These are phyloP conservation scores for Eurytoma adleriae DNA, from an alignment of 2,888 invertebrate species.

Conservation along the genomic window DNA sequence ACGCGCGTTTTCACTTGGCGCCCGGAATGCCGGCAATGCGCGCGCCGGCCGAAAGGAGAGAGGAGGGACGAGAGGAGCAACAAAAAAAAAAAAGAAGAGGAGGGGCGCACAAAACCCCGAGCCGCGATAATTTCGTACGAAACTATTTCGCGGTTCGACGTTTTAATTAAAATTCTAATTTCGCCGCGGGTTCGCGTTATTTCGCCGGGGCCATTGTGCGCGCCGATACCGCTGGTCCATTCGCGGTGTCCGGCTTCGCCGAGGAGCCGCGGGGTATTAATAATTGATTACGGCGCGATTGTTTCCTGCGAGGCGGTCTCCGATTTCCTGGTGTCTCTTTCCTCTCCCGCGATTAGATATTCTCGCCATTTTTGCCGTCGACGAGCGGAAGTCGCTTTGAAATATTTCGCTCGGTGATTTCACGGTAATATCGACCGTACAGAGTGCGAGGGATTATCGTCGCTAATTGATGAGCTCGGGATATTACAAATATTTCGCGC, in stretches of 20 bases:
- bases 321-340: not conserved
- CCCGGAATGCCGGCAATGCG: slow-evolving; percentile 39
- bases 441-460: no score
- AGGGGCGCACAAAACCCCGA: not conserved
- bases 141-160: slow-evolving; percentile 50
- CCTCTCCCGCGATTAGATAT: no score
- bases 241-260: not conserved
- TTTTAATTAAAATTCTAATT: slow-evolving; percentile 57
- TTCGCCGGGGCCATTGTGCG: not conserved
- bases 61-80: not conserved
- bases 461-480: no score
- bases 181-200: slow-evolving; percentile 32
- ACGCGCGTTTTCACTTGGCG: slow-evolving; percentile 56
- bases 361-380: no score
- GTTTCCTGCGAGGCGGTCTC: not conserved
- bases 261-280: not conserved
- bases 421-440: no score
- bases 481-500: not conserved
- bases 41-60: slow-evolving; percentile 5
- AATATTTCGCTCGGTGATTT: no score
- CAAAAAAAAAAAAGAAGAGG: slow-evolving; percentile 3
- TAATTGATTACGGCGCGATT: not conserved
- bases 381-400: no score
- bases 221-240: no score
- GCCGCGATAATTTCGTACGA: slow-evolving; percentile 39